Evolutionary conservation across 2,113 vertebrate species (phyloP).

Genomic region (Pseudorectes ferrugineus): DNA sequence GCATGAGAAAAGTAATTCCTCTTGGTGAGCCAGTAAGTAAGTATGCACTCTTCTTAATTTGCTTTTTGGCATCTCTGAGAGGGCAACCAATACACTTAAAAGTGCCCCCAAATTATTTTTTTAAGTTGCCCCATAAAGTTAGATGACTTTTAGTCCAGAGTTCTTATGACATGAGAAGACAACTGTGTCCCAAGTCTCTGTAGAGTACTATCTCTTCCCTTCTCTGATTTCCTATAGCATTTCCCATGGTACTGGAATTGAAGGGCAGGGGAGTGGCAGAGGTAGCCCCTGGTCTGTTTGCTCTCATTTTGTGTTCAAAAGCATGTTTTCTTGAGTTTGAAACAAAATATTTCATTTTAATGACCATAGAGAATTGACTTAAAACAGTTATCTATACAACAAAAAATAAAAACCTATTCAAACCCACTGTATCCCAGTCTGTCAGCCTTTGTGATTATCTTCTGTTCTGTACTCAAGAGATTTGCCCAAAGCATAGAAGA

Average conservation of each 20-base stretch:
- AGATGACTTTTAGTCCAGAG: not conserved
- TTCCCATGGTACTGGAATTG: not conserved
- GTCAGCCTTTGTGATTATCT: not conserved
- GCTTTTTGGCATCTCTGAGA: not conserved
- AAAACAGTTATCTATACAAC: not conserved
- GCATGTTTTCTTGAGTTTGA: not conserved
- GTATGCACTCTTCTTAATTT: not conserved
- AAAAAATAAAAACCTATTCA: not conserved
- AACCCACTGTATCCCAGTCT: not conserved
- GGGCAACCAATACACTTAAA: not conserved
- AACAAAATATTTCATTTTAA: not conserved
- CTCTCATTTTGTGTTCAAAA: not conserved
- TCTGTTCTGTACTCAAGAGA: not conserved
- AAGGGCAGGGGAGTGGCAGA: not conserved
- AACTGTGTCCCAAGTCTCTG: not conserved
- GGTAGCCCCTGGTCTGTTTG: not conserved
- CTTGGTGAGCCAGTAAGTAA: not conserved
- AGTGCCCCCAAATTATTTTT: not conserved
- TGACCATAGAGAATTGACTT: not conserved
- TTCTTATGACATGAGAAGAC: not conserved
- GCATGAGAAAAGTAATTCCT: not conserved
- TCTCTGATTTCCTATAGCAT: not conserved
- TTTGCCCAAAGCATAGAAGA: not conserved
- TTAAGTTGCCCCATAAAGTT: not conserved
- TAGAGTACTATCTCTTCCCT: not conserved